Evolutionary conservation across 2,888 invertebrate species (phyloP), one percentile per base, ranked within the genome.

Genomic region (Disparrhopalites patrizii): DNA sequence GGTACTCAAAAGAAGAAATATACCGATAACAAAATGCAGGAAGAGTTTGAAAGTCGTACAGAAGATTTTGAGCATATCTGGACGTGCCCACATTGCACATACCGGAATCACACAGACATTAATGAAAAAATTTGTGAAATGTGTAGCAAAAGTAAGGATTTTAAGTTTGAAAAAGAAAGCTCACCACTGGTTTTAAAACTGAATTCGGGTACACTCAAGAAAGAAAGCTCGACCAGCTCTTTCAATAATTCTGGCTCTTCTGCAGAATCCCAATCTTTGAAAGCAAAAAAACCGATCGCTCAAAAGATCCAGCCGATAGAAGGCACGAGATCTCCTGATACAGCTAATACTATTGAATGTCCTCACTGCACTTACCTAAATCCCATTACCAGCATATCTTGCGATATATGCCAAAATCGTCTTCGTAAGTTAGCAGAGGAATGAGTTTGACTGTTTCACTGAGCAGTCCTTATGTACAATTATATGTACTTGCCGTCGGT

Each of bases 51-150:
- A 10, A 47, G 3, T 3, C 23, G 25, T 25, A 23, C 25, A 7
- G 23, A 20, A 10, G 4, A 20, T 23, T 5, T 10, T 18, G 20
- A 10, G 5, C 43, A 43, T 15, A 8, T 25, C 4, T 66, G 66
- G 66, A 23, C 54, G 15, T 66, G 66, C 62, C 66, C 66, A 15
- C 66, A 66, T 28, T 66, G 66, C 36, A 66, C 66, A 1, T 66
- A 47, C 47, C 13, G 27, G 8, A 66, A 66, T 50, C 25, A 43
- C 28, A 51, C 27, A 30, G 54, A 27, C 15, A 20, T 10, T 23
- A 20, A 50, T 13, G 66, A 36, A 20, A 66, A 62, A 13, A 36
- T 66, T 50, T 66, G 66, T 47, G 52, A 61, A 18, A 56, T 66
- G 43, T 66, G 66, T 28, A 27, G 38, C 13, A 66, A 66, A 31